Percentiles rank a stretch among this genome's conserved stretches.
Evolutionary conservation across 1,140 invertebrate species (phyloP).

Genomic region (Lysiphlebus fabarum): DNA sequence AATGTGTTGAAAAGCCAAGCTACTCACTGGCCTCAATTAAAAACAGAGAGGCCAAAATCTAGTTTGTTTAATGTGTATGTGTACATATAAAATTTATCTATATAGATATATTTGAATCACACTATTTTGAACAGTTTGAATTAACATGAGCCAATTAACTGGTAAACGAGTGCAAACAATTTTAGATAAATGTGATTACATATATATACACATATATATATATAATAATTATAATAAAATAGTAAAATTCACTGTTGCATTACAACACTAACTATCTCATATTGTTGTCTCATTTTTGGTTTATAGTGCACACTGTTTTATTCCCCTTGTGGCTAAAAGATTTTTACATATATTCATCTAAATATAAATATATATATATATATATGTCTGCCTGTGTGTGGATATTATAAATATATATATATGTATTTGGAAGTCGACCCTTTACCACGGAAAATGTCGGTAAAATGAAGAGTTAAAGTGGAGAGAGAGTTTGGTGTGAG

Average conservation of each 20-base stretch:
- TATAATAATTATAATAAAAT: constrained; percentile 3
- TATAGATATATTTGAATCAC: no score
- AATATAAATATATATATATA: no score
- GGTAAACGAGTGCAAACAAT: not conserved
- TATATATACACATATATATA: not conserved
- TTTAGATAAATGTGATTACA: constrained; percentile 7
- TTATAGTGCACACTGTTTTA: not conserved
- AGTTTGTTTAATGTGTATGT: no score
- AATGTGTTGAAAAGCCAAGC: no score
- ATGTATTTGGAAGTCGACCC: not conserved
- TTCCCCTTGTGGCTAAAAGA: not conserved
- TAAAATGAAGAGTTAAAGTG: no score
- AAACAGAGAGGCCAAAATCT: no score
- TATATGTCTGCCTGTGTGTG: not conserved
- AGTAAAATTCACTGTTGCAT: constrained; percentile 16
- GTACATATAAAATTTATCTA: not conserved
- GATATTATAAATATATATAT: no score
- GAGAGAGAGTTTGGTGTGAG: not conserved
- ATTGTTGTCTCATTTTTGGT: no score
- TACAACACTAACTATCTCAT: not conserved
- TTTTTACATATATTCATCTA: no score
- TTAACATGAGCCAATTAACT: constrained; percentile 16
- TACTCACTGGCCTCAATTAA: no score
- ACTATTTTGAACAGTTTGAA: not conserved
- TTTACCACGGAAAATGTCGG: not conserved